phyloP scores from a whole-genome alignment of 1,140 invertebrate genomes.

The Scaptomyza montana region DNA sequence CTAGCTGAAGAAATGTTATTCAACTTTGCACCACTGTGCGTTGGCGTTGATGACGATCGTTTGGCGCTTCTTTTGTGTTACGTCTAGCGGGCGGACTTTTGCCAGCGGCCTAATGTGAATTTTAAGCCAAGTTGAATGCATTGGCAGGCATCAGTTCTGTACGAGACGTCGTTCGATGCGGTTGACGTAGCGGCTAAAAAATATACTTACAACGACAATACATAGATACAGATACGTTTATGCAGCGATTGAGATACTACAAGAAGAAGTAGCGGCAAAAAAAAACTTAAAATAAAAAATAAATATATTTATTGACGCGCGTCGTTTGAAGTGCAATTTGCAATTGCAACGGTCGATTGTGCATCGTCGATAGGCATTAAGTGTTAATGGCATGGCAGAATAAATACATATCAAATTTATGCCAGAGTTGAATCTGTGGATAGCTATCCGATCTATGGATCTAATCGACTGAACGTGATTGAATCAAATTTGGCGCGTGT shows the following conservation, averaged over 20 bases:
- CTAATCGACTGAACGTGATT: constrained; percentile 38
- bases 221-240: constrained; percentile 2
- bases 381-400: constrained; percentile 43
- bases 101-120: constrained; percentile 72
- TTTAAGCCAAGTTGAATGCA: constrained; percentile 75
- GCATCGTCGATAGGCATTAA: constrained; percentile 43
- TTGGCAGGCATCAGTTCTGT: constrained; percentile 70
- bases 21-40: constrained; percentile 47
- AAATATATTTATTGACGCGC: constrained; percentile 13
- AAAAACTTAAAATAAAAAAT: constrained; percentile 4
- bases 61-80: constrained; percentile 66
- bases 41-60: constrained; percentile 60
- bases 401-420: constrained; percentile 52
- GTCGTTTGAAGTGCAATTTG: constrained; percentile 37
- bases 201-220: neutral
- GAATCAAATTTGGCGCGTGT: constrained; percentile 68
- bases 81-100: constrained; percentile 45
- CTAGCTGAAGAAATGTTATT: neutral
- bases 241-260: constrained; percentile 22
- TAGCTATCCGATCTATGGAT: constrained; percentile 9
- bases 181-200: constrained; percentile 52
- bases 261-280: neutral
- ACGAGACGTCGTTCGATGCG: constrained; percentile 60
- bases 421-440: constrained; percentile 21
- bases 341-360: constrained; percentile 13